Evolutionary conservation across 2,888 invertebrate genomes (phyloP).

Genomic region (Blastobasis adustella): DNA sequence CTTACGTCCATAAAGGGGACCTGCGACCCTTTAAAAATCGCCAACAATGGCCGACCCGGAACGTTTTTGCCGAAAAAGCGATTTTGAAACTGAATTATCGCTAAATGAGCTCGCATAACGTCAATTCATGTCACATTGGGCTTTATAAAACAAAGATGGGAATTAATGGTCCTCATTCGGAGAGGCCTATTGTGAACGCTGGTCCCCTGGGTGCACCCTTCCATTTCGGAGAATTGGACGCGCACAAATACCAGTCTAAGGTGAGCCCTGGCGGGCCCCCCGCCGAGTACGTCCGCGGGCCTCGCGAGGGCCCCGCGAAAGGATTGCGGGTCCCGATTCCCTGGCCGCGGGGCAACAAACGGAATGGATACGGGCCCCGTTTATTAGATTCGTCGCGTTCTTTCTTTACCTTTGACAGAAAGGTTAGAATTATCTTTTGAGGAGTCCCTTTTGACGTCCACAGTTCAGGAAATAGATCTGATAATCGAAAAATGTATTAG

Average conservation of each 20-base stretch:
- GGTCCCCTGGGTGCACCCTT: conserved; percentile 64
- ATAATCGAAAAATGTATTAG: conserved; percentile 29
- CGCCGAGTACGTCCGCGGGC: conserved; percentile 41
- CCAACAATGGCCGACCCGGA: conserved; percentile 21
- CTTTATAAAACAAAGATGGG: conserved; percentile 72
- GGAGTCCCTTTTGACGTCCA: conserved; percentile 49
- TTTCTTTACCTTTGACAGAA: conserved; percentile 66
- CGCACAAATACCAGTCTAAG: conserved; percentile 46
- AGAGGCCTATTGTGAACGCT: conserved; percentile 66
- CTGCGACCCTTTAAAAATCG: no score
- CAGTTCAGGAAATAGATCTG: conserved; percentile 34
- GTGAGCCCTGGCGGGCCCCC: conserved; percentile 38
- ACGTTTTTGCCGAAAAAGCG: conserved; percentile 30
- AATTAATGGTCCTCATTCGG: conserved; percentile 69
- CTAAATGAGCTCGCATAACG: conserved; percentile 57
- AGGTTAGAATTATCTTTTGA: conserved; percentile 63
- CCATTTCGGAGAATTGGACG: conserved; percentile 70
- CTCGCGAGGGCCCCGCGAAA: conserved; percentile 32
- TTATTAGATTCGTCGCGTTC: conserved; percentile 70
- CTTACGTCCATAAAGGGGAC: no score
- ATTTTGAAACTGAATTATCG: conserved; percentile 48
- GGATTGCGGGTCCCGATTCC: conserved; percentile 37
- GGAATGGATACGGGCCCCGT: conserved; percentile 62
- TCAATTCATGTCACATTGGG: conserved; percentile 63
- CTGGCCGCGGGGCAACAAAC: conserved; percentile 58